Evolutionary conservation across 2,113 vertebrate species (phyloP), one percentile per base, ranked within the genome.

Genomic region (Corythaeola cristata): DNA sequence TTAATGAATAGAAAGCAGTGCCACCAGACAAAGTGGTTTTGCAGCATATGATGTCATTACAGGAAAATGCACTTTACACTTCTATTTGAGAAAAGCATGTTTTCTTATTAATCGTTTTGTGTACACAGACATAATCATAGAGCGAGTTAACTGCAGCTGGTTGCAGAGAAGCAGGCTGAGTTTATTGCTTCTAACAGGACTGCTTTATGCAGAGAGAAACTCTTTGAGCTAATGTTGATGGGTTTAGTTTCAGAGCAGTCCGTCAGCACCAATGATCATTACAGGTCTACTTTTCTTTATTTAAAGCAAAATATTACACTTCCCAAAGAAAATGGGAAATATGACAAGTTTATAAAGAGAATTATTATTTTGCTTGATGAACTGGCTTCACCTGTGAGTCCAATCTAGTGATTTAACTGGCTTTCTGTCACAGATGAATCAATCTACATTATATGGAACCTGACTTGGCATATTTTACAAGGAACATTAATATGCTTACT

Each of bases 391-490:
- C 64, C 39, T 87, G 23, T 76, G 53, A 89, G 79, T 64, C 66
- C 47, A 63, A 6, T 72, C 52, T 85, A n/a, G 74, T 45, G 59
- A 77, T 95, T 93, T 92, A 92, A 32, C 44, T 89, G 79, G 39
- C 87, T 96, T 88, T 53, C 28, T 75, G 66, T 80, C 68, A 41
- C 90, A 33, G 33, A 77, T 82, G 53, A 91, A 95, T 96, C 94
- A 85, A 8, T 93, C 63, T 88, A 39, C 69, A 62, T 96, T 85
- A 41, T 23, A 8, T 2, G 22, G 44, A 32, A 30, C 55, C 85
- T 97, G 66, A 84, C 68, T 88, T 80, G 63, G 86, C 76, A 85
- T 95, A 93, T 89, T 95, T 97, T 94, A 94, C 62, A 84, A 79
- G 44, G 35, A 66, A 39, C 7, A 1, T 62, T 82, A 19, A 90